Conservation (phyloP, 2,113 vertebrate genomes). For the Dipodomys stephensi region DNA sequence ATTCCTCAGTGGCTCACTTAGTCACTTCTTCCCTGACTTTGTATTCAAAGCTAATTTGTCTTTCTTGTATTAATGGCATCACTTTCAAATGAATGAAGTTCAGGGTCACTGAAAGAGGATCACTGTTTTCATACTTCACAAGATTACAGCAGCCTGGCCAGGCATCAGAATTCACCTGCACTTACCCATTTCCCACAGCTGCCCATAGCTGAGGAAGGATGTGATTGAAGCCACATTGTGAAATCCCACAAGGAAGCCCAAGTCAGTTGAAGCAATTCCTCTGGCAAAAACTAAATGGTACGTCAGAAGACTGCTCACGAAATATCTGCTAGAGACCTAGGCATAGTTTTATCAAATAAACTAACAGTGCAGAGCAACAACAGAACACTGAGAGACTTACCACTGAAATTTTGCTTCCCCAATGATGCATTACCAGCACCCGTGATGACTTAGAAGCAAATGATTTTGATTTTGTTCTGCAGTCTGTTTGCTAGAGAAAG, state of each 20-base stretch:
- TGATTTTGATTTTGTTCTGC: not conserved
- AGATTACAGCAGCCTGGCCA: not conserved
- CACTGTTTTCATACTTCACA: not conserved
- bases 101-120: not conserved
- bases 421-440: constrained; percentile 24
- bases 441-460: constrained; percentile 17
- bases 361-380: not conserved
- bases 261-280: not conserved
- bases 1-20: not conserved
- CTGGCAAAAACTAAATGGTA: not conserved
- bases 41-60: constrained; percentile 6
- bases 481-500: constrained; percentile 20
- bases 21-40: not conserved
- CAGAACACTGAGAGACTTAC: not conserved
- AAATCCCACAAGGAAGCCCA: not conserved
- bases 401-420: constrained; percentile 4
- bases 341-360: not conserved
- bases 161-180: not conserved
- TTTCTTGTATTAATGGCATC: not conserved
- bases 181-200: not conserved
- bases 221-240: not conserved
- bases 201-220: rapidly evolving
- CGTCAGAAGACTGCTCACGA: constrained; percentile 17
- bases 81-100: not conserved
- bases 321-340: not conserved